A percentile compares a stretch with the other conserved stretches of the same genome.
phyloP scores from a whole-genome alignment of 2,888 invertebrate genomes.

The Agrilus biguttatus region DNA sequence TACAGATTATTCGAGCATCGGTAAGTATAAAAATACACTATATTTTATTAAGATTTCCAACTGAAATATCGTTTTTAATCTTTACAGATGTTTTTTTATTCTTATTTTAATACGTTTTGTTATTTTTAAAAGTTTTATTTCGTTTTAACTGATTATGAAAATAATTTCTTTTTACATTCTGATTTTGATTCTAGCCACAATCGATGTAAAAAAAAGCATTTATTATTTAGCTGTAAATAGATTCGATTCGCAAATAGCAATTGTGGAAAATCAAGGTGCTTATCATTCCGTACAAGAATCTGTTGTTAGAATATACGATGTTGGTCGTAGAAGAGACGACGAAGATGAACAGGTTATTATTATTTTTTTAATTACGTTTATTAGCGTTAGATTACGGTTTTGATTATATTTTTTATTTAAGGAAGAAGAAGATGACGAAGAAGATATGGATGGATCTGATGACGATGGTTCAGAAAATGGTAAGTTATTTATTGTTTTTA shows the following conservation, averaged over 20 bases:
- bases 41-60: too few species aligned
- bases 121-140: neutral
- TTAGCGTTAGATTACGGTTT: neutral
- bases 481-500: conserved; percentile 3
- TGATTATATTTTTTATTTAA: conserved; percentile 10
- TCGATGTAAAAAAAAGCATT: conserved; percentile 83
- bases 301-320: conserved; percentile 81
- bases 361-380: conserved; percentile 2
- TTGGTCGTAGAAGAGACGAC: conserved; percentile 73
- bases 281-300: conserved; percentile 79
- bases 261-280: conserved; percentile 80
- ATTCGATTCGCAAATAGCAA: conserved; percentile 73
- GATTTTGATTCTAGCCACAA: conserved; percentile 51
- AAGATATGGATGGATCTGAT: conserved; percentile 44
- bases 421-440: conserved; percentile 51
- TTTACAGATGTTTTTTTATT: too few species aligned
- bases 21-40: conserved; percentile 32
- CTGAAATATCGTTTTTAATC: too few species aligned
- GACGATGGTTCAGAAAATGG: conserved; percentile 41
- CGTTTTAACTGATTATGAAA: neutral
- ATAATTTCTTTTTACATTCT: neutral
- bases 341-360: conserved; percentile 69
- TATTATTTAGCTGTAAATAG: conserved; percentile 73
- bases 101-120: too few species aligned
- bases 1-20: conserved; percentile 85